phyloP scores from a whole-genome alignment of 2,113 vertebrate genomes.

The Microcebus jonahi region DNA sequence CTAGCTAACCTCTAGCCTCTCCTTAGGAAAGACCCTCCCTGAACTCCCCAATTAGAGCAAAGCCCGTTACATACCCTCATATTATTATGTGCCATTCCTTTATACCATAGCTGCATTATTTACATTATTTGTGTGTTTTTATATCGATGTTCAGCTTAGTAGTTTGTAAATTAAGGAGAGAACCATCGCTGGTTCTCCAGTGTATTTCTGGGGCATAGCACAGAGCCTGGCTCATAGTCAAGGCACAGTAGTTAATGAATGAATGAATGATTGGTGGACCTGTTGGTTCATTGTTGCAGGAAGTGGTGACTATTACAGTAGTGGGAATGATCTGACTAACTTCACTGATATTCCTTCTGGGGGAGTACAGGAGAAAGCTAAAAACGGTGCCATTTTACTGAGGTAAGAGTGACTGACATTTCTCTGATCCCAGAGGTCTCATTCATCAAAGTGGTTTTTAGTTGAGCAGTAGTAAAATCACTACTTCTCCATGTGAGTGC shows the following conservation, averaged over 20 bases:
- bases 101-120: background rate
- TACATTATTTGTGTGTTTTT: background rate
- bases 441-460: background rate
- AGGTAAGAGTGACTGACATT: slow-evolving; percentile 82
- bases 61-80: accelerated
- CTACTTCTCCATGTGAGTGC: background rate
- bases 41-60: background rate
- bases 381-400: slow-evolving; percentile 79
- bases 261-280: too few relatives aligned
- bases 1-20: background rate
- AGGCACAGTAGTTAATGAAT: background rate
- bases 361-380: slow-evolving; percentile 83
- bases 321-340: slow-evolving; percentile 95
- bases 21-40: background rate
- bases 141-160: background rate
- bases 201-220: background rate
- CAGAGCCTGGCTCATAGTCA: background rate
- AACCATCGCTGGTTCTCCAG: background rate
- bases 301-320: slow-evolving; percentile 93
- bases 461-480: background rate
- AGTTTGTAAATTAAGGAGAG: background rate
- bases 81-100: background rate
- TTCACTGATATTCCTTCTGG: slow-evolving; percentile 81
- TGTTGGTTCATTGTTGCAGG: slow-evolving; percentile 83
- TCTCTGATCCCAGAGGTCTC: background rate